phyloP scores from a whole-genome alignment of 2,113 vertebrate species.

The Mesoclemmys tuberculata region DNA sequence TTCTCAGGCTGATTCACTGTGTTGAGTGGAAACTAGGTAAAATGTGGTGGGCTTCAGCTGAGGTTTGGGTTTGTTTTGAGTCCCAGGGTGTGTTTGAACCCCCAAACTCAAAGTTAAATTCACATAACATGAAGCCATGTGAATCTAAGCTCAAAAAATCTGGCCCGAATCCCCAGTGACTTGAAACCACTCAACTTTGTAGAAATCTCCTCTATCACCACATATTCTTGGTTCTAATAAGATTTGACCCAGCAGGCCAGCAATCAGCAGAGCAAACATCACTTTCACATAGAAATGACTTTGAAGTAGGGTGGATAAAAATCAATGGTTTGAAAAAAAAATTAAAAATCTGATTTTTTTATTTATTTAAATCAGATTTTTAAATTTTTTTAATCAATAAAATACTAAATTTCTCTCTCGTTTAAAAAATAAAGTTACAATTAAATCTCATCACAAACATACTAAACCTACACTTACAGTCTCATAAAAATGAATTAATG shows the following conservation, averaged over 20 bases:
- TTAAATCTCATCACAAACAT: no score
- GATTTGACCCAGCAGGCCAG: not conserved
- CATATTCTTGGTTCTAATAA: not conserved
- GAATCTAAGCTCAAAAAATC: not conserved
- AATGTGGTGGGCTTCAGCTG: not conserved
- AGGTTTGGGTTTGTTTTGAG: not conserved
- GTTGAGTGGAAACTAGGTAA: not conserved
- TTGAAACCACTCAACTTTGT: not conserved
- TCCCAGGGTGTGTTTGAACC: not conserved
- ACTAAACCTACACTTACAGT: no score
- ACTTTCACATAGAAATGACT: fast-evolving
- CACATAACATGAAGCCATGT: not conserved
- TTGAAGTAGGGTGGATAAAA: not conserved
- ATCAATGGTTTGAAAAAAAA: no score
- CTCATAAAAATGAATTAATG: no score
- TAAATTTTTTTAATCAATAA: no score
- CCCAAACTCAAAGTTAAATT: not conserved
- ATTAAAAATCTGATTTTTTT: no score
- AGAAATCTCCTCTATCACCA: not conserved
- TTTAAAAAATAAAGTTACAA: no score
- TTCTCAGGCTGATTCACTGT: not conserved
- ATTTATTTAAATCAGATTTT: no score
- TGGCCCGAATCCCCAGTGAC: not conserved
- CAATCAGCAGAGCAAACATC: not conserved
- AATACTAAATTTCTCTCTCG: no score